phyloP scores from a whole-genome alignment of 53 echinoderm and acorn worm species.

The Temnopleurus reevesii region DNA sequence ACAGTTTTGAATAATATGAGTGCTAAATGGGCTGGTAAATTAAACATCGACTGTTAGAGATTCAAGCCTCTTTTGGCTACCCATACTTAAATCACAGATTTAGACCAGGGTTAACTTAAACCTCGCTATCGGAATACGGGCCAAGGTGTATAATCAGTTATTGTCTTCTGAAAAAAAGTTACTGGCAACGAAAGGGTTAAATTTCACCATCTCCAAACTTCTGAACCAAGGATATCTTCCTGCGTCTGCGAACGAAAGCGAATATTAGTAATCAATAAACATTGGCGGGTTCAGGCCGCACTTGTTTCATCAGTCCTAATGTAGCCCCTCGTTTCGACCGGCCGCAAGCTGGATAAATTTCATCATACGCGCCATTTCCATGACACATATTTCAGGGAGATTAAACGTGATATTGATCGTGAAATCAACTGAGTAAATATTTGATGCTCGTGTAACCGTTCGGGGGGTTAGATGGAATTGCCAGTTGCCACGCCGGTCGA shows the following conservation, averaged over 20 bases:
- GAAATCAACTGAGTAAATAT: constrained; percentile 58
- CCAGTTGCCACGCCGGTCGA: not conserved
- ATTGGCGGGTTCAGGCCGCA: not conserved
- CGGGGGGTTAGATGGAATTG: not conserved
- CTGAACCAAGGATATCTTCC: no score
- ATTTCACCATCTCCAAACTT: no score
- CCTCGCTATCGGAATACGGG: no score
- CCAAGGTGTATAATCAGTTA: not conserved
- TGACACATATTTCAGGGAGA: constrained; percentile 49
- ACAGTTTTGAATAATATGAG: no score
- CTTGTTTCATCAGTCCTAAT: constrained; percentile 12
- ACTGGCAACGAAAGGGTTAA: no score
- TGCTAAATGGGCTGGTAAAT: no score
- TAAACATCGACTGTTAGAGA: no score
- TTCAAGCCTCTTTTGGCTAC: no score
- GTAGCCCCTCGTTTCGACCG: constrained; percentile 2
- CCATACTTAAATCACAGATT: no score
- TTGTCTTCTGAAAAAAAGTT: no score
- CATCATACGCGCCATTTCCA: constrained; percentile 35
- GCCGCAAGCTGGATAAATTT: constrained; percentile 42
- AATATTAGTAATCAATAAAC: constrained; percentile 20
- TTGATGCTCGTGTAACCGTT: constrained; percentile 41
- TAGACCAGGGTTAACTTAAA: no score
- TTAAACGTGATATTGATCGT: constrained; percentile 54
- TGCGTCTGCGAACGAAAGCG: not conserved